These are phyloP conservation scores for Iphiclides podalirius DNA, from an alignment of 2,888 invertebrate species.

Conservation along the genomic window DNA sequence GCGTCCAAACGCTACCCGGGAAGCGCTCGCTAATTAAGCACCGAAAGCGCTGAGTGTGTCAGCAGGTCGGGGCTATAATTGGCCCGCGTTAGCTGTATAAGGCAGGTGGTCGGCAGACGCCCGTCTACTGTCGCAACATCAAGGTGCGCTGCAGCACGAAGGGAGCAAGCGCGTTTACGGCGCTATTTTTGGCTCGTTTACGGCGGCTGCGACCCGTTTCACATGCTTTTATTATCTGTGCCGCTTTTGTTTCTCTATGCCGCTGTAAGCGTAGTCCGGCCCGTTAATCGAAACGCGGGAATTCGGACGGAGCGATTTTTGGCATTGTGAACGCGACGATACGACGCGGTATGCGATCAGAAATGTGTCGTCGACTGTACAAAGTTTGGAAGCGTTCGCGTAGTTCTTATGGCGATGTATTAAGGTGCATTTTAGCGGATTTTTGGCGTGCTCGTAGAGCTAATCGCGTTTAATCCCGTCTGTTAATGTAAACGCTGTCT, in stretches of 20 bases:
- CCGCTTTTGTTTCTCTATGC: conserved; percentile 31
- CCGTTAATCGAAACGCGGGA: conserved; percentile 46
- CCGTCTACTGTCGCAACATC: conserved; percentile 36
- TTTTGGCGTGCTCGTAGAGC: no score
- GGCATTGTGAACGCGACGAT: conserved; percentile 42
- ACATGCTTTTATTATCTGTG: conserved; percentile 58
- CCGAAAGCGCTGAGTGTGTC: conserved; percentile 16
- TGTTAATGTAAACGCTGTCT: no score
- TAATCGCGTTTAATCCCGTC: no score
- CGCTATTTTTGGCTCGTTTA: conserved; percentile 29
- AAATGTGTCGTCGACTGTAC: conserved; percentile 16
- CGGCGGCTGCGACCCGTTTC: conserved; percentile 43
- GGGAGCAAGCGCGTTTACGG: no score
- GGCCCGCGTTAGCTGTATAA: conserved; percentile 4
- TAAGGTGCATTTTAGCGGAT: no score
- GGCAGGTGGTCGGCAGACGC: conserved; percentile 16
- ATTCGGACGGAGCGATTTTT: conserved; percentile 27
- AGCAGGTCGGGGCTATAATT: conserved; percentile 19
- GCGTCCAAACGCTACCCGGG: neutral
- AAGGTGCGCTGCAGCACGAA: conserved; percentile 34
- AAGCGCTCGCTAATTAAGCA: conserved; percentile 14
- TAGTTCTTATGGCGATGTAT: no score
- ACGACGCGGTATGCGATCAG: conserved; percentile 25
- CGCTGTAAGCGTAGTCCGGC: conserved; percentile 44
- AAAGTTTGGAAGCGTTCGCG: no score